Evolutionary conservation across 2,797 vertebrate genomes (phyloP), one percentile per base, ranked within the genome.

Genomic region (Tympanoctomys barrerae): DNA sequence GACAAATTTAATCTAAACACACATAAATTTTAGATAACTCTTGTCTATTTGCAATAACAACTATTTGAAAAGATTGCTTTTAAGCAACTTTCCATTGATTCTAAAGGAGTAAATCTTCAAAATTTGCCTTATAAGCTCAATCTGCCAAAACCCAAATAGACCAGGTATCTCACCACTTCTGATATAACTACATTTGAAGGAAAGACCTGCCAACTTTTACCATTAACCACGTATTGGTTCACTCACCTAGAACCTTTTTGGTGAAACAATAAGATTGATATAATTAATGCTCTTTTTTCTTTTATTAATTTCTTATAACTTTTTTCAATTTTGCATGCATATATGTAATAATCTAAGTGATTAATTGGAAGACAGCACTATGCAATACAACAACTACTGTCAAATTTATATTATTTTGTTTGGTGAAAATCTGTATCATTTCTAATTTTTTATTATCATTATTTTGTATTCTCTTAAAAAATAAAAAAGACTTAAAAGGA

Each of bases 101-200:
- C 84, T 81, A 90, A 78, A 87, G 33, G 5, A 68, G 26, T 94
- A 71, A 57, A 70, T 28, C 31, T 16, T 77, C 42, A 42, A 42
- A 42, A 42, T 85, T 95, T 86, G 91, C 26, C 36, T 79, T 88
- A 57, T 59, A n/a, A 96, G 61, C 11, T 39, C 49, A 90, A 39
- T 71, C 71, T 91, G 14, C 24, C 16, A 22, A 85, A 94, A 94
- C 36, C 0, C 18, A 90, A 73, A 90, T 85, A 16, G 73, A 81
- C 10, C 0, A 66, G 88, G 82, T 87, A 24, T 84, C 39, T 73
- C 24, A 8, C 22, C 62, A 22, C 10, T 87, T 92, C 75, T 90
- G 90, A 94, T 52, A 80, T 36, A 42, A 86, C 82, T n/a, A 52
- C 5, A 2, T 0, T 59, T 59, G 84, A 95, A 92, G 33, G 2